Conservation (phyloP, 1,140 invertebrate genomes). For the Manduca sexta region DNA sequence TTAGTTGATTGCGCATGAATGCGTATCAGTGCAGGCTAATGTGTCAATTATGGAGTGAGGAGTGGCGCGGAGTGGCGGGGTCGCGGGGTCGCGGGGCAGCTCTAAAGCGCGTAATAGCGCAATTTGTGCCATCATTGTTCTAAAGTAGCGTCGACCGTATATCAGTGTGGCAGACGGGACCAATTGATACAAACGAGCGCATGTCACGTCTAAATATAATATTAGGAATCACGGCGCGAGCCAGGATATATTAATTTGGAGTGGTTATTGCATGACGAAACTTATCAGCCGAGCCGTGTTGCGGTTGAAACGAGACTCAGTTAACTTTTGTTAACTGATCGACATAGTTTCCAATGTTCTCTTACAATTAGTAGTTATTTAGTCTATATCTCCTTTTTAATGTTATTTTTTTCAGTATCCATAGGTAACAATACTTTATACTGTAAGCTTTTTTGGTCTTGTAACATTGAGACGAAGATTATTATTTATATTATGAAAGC, state of each 20-base stretch:
- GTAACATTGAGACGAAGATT: too few relatives aligned
- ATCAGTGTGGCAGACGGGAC: conserved; percentile 65
- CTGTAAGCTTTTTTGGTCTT: too few relatives aligned
- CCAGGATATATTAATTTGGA: conserved; percentile 72
- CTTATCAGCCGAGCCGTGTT: conserved; percentile 16
- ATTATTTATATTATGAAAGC: too few relatives aligned
- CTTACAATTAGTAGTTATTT: too few relatives aligned
- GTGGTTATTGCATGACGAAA: conserved; percentile 51
- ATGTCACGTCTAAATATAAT: conserved; percentile 73
- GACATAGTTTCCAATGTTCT: too few relatives aligned
- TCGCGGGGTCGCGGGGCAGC: conserved; percentile 32
- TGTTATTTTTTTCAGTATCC: too few relatives aligned
- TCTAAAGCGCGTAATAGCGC: conserved; percentile 56
- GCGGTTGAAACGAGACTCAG: conserved; percentile 1
- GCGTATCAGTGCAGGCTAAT: conserved; percentile 37
- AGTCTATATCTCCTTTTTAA: too few relatives aligned
- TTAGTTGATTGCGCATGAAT: conserved; percentile 25
- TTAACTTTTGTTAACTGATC: not conserved
- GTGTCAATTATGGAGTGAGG: conserved; percentile 36
- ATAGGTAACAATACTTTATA: too few relatives aligned
- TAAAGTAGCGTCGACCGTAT: conserved; percentile 69
- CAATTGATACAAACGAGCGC: conserved; percentile 72
- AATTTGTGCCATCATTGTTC: conserved; percentile 70
- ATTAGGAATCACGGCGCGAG: conserved; percentile 72
- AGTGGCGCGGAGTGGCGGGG: conserved; percentile 19